A percentile compares a stretch with the other conserved stretches of the same genome.
Conservation (phyloP, 2,888 invertebrate species). For the Lithosia quadra region DNA sequence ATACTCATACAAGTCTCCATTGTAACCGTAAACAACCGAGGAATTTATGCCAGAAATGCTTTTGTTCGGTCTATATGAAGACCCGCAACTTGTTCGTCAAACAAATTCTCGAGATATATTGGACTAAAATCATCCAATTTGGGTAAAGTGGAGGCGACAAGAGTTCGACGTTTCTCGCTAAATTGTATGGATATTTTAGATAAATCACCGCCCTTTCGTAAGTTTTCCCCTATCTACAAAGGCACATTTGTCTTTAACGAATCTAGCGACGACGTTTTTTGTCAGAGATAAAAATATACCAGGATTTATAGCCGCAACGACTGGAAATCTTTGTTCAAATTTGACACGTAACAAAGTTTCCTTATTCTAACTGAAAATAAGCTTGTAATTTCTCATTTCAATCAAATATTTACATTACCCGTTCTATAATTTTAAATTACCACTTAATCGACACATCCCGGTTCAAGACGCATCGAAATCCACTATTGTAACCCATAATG, state of each 20-base stretch:
- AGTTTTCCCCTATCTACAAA: conserved; percentile 78
- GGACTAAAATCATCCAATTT: conserved; percentile 83
- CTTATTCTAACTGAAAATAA: neutral
- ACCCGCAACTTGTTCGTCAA: conserved; percentile 78
- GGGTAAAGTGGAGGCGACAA: conserved; percentile 80
- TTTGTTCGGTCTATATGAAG: conserved; percentile 72
- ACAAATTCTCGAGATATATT: conserved; percentile 83
- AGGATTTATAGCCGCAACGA: conserved; percentile 57
- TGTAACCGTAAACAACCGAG: conserved; percentile 78
- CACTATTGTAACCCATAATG: conserved; percentile 55
- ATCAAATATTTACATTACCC: conserved; percentile 1
- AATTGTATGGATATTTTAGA: conserved; percentile 85
- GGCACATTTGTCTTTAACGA: conserved; percentile 79
- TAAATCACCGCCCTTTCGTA: conserved; percentile 80
- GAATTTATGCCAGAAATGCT: conserved; percentile 76
- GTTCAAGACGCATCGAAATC: conserved; percentile 51
- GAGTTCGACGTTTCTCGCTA: conserved; percentile 80
- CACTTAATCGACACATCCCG: conserved; percentile 17
- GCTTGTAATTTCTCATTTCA: neutral
- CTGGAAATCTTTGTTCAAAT: conserved; percentile 28
- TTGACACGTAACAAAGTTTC: neutral
- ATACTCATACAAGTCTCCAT: conserved; percentile 70
- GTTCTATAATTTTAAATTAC: conserved; percentile 2
- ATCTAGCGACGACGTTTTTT: conserved; percentile 74
- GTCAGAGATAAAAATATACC: conserved; percentile 58